A percentile compares a stretch with the other conserved stretches of the same genome.
Evolutionary conservation across 2,797 vertebrate species (phyloP).

Genomic region (Pseudochirops cupreus): DNA sequence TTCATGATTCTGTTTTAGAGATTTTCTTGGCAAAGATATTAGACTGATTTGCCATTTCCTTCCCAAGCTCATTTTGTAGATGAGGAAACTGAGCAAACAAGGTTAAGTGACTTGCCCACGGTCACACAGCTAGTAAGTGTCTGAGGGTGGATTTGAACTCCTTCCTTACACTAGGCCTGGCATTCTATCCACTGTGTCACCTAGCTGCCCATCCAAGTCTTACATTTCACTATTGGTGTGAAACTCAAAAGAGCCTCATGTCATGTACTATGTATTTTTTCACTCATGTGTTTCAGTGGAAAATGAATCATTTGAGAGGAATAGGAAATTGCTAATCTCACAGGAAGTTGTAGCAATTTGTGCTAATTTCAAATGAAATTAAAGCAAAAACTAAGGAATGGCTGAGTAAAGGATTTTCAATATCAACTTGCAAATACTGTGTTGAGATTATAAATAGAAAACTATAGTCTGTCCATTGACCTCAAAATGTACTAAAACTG

Average conservation of each 20-base stretch:
- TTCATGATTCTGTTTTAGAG: neutral
- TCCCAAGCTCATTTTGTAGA: neutral
- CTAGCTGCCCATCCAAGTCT: neutral
- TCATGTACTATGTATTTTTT: neutral
- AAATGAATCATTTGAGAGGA: conserved; percentile 68
- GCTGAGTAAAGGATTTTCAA: conserved; percentile 10
- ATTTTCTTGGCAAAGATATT: neutral
- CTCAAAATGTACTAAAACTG: neutral
- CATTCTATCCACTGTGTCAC: neutral
- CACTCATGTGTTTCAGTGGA: conserved; percentile 48
- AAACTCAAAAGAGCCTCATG: conserved; percentile 28
- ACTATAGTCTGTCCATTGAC: neutral
- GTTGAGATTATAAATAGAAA: neutral
- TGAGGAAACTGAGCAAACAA: neutral
- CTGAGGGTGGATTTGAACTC: neutral
- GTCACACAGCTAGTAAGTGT: neutral
- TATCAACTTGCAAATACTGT: conserved; percentile 46
- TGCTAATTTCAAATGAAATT: conserved; percentile 29
- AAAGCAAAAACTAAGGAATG: conserved; percentile 27
- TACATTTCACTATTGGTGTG: conserved; percentile 27
- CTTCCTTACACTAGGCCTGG: neutral
- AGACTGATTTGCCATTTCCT: neutral
- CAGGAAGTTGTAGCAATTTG: conserved; percentile 40
- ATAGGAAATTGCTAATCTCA: conserved; percentile 20
- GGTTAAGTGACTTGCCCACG: neutral